Evolutionary conservation across 2,797 vertebrate species (phyloP), one percentile per base, ranked within the genome.

Genomic region (Propithecus perrieri): DNA sequence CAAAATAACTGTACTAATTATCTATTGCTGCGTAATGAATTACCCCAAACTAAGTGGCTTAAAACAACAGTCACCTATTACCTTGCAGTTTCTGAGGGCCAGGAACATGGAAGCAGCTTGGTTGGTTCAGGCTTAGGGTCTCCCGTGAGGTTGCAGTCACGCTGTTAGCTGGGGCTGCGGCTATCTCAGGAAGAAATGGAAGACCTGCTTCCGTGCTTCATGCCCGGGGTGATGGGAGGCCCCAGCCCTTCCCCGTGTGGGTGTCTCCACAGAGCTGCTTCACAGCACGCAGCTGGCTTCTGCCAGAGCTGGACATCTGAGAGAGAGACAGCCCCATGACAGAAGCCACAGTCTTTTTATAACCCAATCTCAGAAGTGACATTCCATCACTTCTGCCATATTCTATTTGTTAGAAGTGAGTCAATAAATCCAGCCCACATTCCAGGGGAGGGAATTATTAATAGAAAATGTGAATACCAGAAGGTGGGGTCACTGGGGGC

Each of bases 201-300:
- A n/a, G 30, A 17, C 4, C 20, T 3, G 18, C 33, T 14, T 35
- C 33, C 11, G 7, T 0, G 3, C 1, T 13, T 13, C n/a, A 30
- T 10, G 61, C 53, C 0, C 0, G 1, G 2, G 33, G 38, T 17
- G 14, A 8, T 2, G 17, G 74, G 46, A 48, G 38, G 5, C 15
- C 50, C 46, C 43, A 10, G 63, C 3, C 24, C 46, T 28, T 20
- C 35, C 4, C 5, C 11, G 0, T 0, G 15, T 13, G 41, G 33
- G 17, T 41, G 14, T 81, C 69, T 61, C 53, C 35, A 67, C 1
- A 15, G 14, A 28, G 28, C 28, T 43, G 7, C 33, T 28, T 72
- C 26, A n/a, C 17, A n/a, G 12, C 17, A 5, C 41, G n/a, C 12
- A 20, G 22, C n/a, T 50, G 17, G 41, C 8, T 84, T 85, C 59